Conservation (phyloP, 2,113 vertebrate genomes). For the Tragelaphus buxtoni region DNA sequence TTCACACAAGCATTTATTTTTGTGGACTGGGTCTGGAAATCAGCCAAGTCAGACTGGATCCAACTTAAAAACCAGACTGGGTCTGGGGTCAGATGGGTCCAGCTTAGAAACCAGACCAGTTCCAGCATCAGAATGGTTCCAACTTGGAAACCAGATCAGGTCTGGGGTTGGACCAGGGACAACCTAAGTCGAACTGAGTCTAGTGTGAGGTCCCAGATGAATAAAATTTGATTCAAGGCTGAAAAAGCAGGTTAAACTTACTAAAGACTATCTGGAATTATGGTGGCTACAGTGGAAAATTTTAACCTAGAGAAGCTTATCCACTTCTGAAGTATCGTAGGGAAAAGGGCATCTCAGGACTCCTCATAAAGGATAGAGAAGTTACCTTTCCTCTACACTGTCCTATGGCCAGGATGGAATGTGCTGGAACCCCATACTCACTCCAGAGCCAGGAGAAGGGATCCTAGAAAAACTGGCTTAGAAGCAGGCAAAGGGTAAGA, state of each 20-base stretch:
- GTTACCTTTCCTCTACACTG: neutral
- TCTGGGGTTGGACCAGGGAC: neutral
- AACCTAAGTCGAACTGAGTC: neutral
- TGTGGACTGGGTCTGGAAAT: neutral
- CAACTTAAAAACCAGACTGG: neutral
- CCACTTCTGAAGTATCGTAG: neutral
- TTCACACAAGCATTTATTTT: neutral
- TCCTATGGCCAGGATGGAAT: neutral
- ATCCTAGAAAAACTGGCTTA: neutral
- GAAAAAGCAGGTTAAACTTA: neutral
- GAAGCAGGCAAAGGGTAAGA: neutral
- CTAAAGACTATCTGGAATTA: neutral
- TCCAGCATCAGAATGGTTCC: neutral
- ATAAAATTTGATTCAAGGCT: neutral
- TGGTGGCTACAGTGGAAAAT: neutral
- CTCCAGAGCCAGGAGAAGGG: neutral
- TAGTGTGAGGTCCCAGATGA: neutral
- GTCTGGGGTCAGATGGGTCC: neutral
- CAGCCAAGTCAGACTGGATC: neutral
- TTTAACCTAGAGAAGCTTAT: neutral
- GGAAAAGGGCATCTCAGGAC: neutral
- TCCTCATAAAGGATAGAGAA: neutral
- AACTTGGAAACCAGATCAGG: neutral
- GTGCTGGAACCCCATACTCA: neutral
- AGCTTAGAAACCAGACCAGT: neutral